Evolutionary conservation across 2,888 invertebrate species (phyloP).

Genomic region (Mythimna albipuncta): DNA sequence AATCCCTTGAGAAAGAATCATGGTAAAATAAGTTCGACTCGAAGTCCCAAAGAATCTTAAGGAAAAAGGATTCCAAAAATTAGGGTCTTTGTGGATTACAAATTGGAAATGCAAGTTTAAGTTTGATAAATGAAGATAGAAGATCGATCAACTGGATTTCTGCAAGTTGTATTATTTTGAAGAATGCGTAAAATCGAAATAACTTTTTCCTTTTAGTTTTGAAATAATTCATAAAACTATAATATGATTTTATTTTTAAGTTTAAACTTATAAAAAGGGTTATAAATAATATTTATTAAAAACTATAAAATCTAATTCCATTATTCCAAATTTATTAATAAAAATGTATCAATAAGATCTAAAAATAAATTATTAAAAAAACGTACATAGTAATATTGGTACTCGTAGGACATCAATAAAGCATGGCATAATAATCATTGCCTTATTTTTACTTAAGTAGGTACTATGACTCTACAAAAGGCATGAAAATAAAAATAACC

Average conservation of each 20-base stretch:
- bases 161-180: neutral
- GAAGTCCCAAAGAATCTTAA: conserved; percentile 1
- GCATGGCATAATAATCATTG: neutral
- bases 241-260: too few species aligned
- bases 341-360: too few species aligned
- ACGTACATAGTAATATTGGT: too few species aligned
- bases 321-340: too few species aligned
- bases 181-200: neutral
- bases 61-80: conserved; percentile 15
- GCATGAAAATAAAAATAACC: neutral
- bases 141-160: conserved; percentile 26
- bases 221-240: too few species aligned
- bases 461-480: too few species aligned
- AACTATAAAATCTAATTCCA: too few species aligned
- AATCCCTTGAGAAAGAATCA: conserved; percentile 27
- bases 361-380: too few species aligned
- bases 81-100: conserved; percentile 27
- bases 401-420: neutral
- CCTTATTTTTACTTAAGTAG: too few species aligned
- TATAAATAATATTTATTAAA: too few species aligned
- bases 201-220: too few species aligned
- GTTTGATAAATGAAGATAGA: conserved; percentile 42
- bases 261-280: too few species aligned
- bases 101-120: conserved; percentile 52
- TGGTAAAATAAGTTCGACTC: conserved; percentile 15